Evolutionary conservation across 2,888 invertebrate genomes (phyloP), one percentile per base, ranked within the genome.

Genomic region (Drosophila anomelani): DNA sequence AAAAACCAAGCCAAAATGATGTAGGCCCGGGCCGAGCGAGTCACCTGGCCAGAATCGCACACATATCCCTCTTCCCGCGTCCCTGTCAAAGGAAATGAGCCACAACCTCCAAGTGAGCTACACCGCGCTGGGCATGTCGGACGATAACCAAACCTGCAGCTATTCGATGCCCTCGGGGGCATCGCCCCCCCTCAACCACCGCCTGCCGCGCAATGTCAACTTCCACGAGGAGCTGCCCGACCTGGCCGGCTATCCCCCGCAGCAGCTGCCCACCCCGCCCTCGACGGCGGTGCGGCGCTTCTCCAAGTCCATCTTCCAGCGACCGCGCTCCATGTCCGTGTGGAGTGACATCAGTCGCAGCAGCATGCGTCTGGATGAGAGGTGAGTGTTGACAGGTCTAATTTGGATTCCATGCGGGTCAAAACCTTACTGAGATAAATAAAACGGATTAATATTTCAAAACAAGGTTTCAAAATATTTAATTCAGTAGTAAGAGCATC

Each of bases 271-370:
- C 32, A 75, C 67, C 26, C 47, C 73, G 20, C 64, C 59, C n/a
- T 13, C 66, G 44, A 68, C 69, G 47, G 75, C 86, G 58, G 83
- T 91, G 17, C 87, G 92, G 17, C 91, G 93, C 56, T 92, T 92
- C 44, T 93, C 93, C 41, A 91, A 92, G 75, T 84, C 91, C 17
- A 88, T 93, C 64, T 92, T 92, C 76, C 94, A 93, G 74, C 94
- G 93, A 91, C 96, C 95, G 3, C 94, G 95, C 41, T 96, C 96
- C 78, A 96, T 97, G 96, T 97, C 96, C 90, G 96, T 96, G 43
- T 97, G 97, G 97, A 97, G 97, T 89, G 97, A 97, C 90, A 95
- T 97, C 91, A 96, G 96, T 88, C 94, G 96, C 64, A 96, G 96
- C 80, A 96, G 96, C 91, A 96, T 96, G 94, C 95, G 95, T 87